Percentiles rank a stretch among this genome's conserved stretches.
phyloP scores from a whole-genome alignment of 1,140 invertebrate species.

The Coelopa frigida region DNA sequence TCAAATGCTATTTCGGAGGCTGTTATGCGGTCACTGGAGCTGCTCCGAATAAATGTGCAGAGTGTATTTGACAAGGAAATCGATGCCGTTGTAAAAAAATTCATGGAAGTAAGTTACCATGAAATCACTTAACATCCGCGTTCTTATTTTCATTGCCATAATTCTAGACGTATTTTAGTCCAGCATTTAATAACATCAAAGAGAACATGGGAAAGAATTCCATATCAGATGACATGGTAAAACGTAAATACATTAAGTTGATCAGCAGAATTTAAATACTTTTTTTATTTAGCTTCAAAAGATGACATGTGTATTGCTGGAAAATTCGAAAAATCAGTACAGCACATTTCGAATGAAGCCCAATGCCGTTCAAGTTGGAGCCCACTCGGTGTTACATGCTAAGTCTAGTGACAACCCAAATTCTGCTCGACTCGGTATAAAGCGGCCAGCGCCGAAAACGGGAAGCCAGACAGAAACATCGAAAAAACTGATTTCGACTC shows the following conservation, averaged over 20 bases:
- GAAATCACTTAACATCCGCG: not conserved
- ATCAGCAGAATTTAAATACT: not conserved
- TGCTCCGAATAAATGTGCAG: constrained; percentile 57
- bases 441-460: not conserved
- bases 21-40: constrained; percentile 53
- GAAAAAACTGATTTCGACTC: too few species aligned
- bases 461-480: too few species aligned
- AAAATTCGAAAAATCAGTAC: constrained; percentile 42
- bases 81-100: constrained; percentile 52
- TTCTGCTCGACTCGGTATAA: not conserved
- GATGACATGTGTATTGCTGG: constrained; percentile 39
- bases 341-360: constrained; percentile 29
- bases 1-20: constrained; percentile 40
- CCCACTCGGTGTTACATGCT: too few species aligned
- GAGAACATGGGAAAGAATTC: constrained; percentile 39
- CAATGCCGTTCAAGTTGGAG: too few species aligned
- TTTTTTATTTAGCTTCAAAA: constrained; percentile 26
- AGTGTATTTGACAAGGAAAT: constrained; percentile 57
- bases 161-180: constrained; percentile 36
- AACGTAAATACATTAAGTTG: not conserved
- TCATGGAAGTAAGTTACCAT: constrained; percentile 48
- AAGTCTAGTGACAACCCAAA: too few species aligned
- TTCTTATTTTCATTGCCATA: not conserved
- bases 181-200: constrained; percentile 41
- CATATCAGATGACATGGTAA: constrained; percentile 33